phyloP scores from a whole-genome alignment of 2,113 vertebrate species.

The Oceanites oceanicus region DNA sequence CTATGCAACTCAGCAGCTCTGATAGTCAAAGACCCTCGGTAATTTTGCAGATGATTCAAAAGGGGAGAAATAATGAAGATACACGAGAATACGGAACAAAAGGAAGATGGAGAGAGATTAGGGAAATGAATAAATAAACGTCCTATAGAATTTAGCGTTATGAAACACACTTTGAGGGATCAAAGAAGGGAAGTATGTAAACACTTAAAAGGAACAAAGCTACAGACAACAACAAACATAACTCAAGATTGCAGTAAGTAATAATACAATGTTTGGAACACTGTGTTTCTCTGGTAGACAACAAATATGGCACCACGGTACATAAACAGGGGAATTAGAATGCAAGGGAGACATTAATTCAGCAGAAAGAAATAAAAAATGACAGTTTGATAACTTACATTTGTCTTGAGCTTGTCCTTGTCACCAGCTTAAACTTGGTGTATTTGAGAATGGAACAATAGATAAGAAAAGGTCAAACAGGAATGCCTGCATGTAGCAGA shows the following conservation, averaged over 20 bases:
- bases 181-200: neutral
- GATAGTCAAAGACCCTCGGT: neutral
- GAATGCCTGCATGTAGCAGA: neutral
- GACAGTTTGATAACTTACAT: neutral
- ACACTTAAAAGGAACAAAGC: neutral
- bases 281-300: neutral
- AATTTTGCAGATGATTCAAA: neutral
- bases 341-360: neutral
- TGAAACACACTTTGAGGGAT: neutral
- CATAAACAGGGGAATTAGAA: neutral
- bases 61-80: neutral
- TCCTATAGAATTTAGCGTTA: neutral
- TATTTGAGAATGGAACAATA: neutral
- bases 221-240: neutral
- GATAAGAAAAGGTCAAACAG: neutral
- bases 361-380: neutral
- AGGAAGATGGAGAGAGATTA: neutral
- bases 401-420: neutral
- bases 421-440: neutral
- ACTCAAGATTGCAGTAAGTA: neutral
- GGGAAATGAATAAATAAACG: neutral
- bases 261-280: neutral
- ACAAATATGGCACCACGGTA: neutral
- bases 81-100: neutral
- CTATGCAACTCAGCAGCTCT: neutral